Percentiles rank a stretch among this genome's conserved stretches.
These are phyloP conservation scores for Lamproptera curius DNA, from an alignment of 2,888 invertebrate species.

Conservation along the genomic window DNA sequence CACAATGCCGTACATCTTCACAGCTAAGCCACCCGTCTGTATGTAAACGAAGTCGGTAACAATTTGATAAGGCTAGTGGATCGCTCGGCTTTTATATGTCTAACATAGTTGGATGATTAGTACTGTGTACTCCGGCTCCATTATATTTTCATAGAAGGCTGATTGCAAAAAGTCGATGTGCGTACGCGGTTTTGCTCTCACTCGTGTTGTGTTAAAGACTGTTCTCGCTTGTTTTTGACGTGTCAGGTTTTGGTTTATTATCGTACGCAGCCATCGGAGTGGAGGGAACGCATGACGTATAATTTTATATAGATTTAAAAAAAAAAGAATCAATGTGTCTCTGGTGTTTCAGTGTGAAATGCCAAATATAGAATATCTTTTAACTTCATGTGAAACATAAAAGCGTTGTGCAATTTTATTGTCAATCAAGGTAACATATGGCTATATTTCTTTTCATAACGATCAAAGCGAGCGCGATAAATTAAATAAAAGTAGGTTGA, in stretches of 20 bases:
- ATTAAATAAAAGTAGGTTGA: too few relatives aligned
- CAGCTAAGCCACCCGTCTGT: slow-evolving; percentile 42
- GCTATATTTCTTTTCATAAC: too few relatives aligned
- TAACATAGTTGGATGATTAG: slow-evolving; percentile 62
- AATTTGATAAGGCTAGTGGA: slow-evolving; percentile 65
- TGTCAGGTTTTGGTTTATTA: slow-evolving; percentile 53
- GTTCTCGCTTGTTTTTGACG: slow-evolving; percentile 27
- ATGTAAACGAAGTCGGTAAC: slow-evolving; percentile 47
- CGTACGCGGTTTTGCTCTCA: slow-evolving; percentile 29
- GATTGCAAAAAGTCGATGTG: slow-evolving; percentile 53
- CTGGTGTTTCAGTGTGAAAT: neutral
- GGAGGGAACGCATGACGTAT: slow-evolving; percentile 41
- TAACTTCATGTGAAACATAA: too few relatives aligned
- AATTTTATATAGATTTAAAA: slow-evolving; percentile 44
- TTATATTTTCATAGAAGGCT: slow-evolving; percentile 75
- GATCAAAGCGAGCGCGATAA: too few relatives aligned
- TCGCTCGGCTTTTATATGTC: slow-evolving; percentile 69
- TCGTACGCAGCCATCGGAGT: slow-evolving; percentile 54
- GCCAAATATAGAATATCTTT: too few relatives aligned
- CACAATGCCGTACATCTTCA: slow-evolving; percentile 43
- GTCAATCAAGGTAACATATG: too few relatives aligned
- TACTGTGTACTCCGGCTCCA: slow-evolving; percentile 55
- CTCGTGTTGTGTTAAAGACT: slow-evolving; percentile 24
- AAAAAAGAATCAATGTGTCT: neutral
- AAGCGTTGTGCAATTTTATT: too few relatives aligned